Evolutionary conservation across 2,797 vertebrate genomes (phyloP).

Genomic region (Tragopan temminckii): DNA sequence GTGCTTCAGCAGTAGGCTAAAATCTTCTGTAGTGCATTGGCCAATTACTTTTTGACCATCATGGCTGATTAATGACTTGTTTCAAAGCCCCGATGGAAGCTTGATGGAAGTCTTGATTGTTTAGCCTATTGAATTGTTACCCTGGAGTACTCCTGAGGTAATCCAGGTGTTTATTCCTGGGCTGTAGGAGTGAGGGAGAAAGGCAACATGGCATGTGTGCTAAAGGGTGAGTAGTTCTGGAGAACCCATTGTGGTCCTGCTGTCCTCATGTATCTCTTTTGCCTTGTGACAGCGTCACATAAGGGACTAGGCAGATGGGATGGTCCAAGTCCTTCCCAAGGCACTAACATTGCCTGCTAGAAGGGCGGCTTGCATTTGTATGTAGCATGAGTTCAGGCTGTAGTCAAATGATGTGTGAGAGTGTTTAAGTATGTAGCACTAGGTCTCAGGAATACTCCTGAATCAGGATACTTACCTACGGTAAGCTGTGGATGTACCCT

Average conservation of each 20-base stretch:
- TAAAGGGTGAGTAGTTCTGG: not conserved
- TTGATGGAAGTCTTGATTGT: not conserved
- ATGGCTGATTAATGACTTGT: not conserved
- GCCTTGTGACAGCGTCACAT: not conserved
- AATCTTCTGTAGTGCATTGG: not conserved
- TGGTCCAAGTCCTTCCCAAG: not conserved
- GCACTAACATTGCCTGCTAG: not conserved
- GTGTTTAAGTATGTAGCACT: not conserved
- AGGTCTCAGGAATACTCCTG: not conserved
- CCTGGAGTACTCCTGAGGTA: not conserved
- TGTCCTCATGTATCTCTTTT: not conserved
- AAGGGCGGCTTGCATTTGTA: not conserved
- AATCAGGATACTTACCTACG: not conserved
- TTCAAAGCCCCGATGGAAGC: not conserved
- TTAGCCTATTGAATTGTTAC: not conserved
- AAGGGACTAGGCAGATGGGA: not conserved
- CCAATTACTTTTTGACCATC: not conserved
- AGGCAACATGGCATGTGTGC: not conserved
- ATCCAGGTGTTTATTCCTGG: not conserved
- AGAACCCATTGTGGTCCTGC: not conserved
- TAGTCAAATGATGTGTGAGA: not conserved
- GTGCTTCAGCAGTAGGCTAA: not conserved
- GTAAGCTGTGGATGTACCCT: not conserved
- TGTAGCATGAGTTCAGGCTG: not conserved
- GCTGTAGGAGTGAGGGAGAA: not conserved